These are phyloP conservation scores for Tanaodytes sp. DNA, from an alignment of 2,888 invertebrate genomes.

Conservation along the genomic window DNA sequence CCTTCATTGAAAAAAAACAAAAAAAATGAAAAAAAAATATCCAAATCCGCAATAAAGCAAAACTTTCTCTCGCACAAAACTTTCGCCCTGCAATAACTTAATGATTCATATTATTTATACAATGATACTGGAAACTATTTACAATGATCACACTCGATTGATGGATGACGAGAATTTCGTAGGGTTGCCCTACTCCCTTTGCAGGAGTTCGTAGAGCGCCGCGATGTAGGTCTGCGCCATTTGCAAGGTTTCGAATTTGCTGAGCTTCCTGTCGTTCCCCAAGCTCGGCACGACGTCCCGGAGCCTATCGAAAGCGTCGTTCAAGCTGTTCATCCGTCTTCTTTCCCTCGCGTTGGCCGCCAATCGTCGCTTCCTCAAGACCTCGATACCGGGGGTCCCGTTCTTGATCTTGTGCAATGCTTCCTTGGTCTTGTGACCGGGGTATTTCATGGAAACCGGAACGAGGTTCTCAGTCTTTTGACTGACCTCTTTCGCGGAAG, in stretches of 20 bases:
- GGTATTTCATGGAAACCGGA: conserved; percentile 55
- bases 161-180: conserved; percentile 1
- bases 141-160: conserved; percentile 36
- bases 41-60: too few species aligned
- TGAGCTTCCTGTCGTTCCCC: conserved; percentile 81
- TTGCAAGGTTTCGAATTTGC: conserved; percentile 85
- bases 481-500: conserved; percentile 9
- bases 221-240: conserved; percentile 86
- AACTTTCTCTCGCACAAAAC: too few species aligned
- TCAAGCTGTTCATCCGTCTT: conserved; percentile 83
- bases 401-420: conserved; percentile 63
- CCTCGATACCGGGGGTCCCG: conserved; percentile 69
- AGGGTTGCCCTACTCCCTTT: conserved; percentile 36
- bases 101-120: conserved; percentile 20
- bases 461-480: conserved; percentile 38
- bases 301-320: conserved; percentile 83
- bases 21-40: too few species aligned
- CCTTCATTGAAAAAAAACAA: too few species aligned
- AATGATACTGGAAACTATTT: conserved; percentile 21
- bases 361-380: conserved; percentile 78
- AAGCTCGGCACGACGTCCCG: conserved; percentile 82
- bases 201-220: conserved; percentile 76
- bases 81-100: too few species aligned
- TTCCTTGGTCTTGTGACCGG: conserved; percentile 58
- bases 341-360: conserved; percentile 85